These are phyloP conservation scores for Tethya wilhelma DNA, from an alignment of 37 sponge, comb jelly and placozoan genomes.

Conservation along the genomic window DNA sequence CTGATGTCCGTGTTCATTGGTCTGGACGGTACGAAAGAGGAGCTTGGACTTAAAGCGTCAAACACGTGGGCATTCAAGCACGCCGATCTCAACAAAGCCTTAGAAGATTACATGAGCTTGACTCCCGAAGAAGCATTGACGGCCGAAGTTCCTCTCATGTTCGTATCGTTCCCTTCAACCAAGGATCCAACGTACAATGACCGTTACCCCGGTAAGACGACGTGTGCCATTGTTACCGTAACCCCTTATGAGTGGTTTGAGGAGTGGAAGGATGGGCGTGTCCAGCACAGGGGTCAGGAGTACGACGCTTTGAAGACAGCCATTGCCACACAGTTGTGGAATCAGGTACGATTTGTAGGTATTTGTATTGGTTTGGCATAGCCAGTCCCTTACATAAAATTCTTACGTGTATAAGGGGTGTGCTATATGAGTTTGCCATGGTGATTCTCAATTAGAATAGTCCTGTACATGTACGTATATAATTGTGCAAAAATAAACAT, in stretches of 20 bases:
- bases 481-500: too few relatives aligned
- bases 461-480: too few relatives aligned
- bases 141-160: slow-evolving; percentile 65
- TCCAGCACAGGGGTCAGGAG: slow-evolving; percentile 75
- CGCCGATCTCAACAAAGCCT: slow-evolving; percentile 26
- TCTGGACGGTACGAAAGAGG: slow-evolving; percentile 80
- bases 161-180: slow-evolving; percentile 92
- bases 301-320: slow-evolving; percentile 75
- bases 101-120: slow-evolving; percentile 24
- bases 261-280: slow-evolving; percentile 72
- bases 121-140: slow-evolving; percentile 54
- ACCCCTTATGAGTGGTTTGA: slow-evolving; percentile 86
- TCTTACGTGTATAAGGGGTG: too few relatives aligned
- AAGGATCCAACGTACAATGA: slow-evolving; percentile 88
- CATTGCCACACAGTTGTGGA: slow-evolving; percentile 72
- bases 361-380: too few relatives aligned
- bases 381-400: too few relatives aligned
- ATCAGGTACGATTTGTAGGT: too few relatives aligned
- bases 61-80: slow-evolving; percentile 84
- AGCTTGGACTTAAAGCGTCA: slow-evolving; percentile 65
- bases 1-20: slow-evolving; percentile 85
- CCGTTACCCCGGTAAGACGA: slow-evolving; percentile 84
- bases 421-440: too few relatives aligned
- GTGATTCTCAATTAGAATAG: too few relatives aligned
- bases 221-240: slow-evolving; percentile 76